Percentiles rank a stretch among this genome's conserved stretches.
Evolutionary conservation across 2,888 invertebrate species (phyloP).

Genomic region (Aspidiotus destructor): DNA sequence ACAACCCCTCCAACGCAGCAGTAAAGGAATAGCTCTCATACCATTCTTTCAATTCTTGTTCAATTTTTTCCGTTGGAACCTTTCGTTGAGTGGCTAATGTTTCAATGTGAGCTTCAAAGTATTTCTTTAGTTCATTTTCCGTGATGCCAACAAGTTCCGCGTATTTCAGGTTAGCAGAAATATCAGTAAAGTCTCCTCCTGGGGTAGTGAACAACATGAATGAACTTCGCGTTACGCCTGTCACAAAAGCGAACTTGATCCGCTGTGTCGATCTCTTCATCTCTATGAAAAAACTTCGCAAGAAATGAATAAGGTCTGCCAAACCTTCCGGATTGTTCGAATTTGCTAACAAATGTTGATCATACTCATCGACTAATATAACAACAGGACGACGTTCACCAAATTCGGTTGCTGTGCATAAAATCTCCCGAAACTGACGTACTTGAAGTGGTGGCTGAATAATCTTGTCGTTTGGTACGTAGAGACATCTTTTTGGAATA

Average conservation of each 20-base stretch:
- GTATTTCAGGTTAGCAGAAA: too few species aligned
- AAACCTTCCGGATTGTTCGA: conserved; percentile 9
- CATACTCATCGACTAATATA: conserved; percentile 13
- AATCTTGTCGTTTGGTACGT: background rate
- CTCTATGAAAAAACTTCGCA: conserved; percentile 3
- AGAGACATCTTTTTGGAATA: conserved; percentile 6
- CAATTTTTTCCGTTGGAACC: background rate
- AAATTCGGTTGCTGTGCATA: conserved; percentile 7
- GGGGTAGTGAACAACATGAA: too few species aligned
- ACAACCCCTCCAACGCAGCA: background rate
- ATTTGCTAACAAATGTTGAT: background rate
- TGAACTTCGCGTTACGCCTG: too few species aligned
- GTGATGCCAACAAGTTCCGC: too few species aligned
- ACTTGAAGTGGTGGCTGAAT: background rate
- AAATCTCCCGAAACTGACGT: conserved; percentile 2
- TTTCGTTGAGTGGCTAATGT: background rate
- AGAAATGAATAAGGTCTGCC: background rate
- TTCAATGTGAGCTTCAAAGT: too few species aligned
- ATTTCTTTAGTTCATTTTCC: too few species aligned
- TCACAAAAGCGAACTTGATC: conserved; percentile 11
- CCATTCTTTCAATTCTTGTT: conserved; percentile 6
- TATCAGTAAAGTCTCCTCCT: too few species aligned
- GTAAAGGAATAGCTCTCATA: background rate
- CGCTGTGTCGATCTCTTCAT: background rate
- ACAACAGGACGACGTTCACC: conserved; percentile 11